Conservation (phyloP, 2,113 vertebrate species). For the Oceanodroma tethys region DNA sequence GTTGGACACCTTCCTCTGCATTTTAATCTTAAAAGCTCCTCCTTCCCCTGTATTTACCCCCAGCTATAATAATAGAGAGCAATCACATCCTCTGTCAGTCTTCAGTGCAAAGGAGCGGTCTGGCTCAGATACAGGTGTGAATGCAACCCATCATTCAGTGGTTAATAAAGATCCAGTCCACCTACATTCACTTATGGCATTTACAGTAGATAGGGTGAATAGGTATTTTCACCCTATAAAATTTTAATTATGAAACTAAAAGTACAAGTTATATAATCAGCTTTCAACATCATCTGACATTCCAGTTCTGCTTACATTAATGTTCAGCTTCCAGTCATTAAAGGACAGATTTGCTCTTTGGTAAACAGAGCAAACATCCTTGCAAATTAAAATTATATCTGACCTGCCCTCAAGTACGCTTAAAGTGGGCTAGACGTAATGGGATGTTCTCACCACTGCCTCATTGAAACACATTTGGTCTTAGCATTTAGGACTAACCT, state of each 20-base stretch:
- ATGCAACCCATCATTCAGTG: not conserved
- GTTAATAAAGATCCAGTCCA: conserved; percentile 32
- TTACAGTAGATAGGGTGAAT: conserved; percentile 6
- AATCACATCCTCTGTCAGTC: not conserved
- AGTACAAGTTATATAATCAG: conserved; percentile 64
- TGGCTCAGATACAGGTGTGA: not conserved
- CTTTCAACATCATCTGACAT: conserved; percentile 75
- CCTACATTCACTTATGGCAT: conserved; percentile 12
- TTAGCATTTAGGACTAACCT: not conserved
- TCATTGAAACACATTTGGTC: not conserved
- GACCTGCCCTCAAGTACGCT: conserved; percentile 9
- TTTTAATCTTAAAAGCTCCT: not conserved
- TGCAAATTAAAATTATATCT: conserved; percentile 28
- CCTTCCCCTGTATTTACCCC: not conserved
- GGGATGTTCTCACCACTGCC: not conserved
- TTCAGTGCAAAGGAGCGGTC: not conserved
- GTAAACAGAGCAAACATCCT: conserved; percentile 18
- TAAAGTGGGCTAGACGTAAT: conserved; percentile 35
- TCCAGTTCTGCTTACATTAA: conserved; percentile 62
- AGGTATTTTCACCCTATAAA: conserved; percentile 60
- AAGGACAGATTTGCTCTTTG: conserved; percentile 48
- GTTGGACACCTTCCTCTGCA: not conserved
- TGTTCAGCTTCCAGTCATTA: conserved; percentile 51
- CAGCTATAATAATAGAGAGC: not conserved
- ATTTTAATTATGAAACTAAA: conserved; percentile 76